Conservation (phyloP, 2,113 vertebrate genomes). For the Neodon shergylaensis region DNA sequence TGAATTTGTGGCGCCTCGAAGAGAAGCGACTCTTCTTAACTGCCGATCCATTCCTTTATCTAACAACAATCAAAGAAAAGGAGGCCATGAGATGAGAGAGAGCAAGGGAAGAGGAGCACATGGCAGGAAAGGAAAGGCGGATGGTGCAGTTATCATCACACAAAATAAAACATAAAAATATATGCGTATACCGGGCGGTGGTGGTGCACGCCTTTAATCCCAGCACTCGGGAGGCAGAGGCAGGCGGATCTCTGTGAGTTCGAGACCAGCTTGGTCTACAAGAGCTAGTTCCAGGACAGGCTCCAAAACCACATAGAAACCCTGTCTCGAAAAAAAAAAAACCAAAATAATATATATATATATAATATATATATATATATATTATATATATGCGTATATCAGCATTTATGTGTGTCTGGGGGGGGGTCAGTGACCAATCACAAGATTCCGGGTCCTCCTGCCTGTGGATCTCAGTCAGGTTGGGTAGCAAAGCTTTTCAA, state of each 20-base stretch:
- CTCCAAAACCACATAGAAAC: too few relatives aligned
- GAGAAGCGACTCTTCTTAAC: background rate
- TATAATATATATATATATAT: too few relatives aligned
- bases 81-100: background rate
- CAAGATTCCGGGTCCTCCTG: background rate
- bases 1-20: background rate
- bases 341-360: too few relatives aligned
- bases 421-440: too few relatives aligned
- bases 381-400: background rate
- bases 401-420: background rate
- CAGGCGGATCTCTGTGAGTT: too few relatives aligned
- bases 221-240: too few relatives aligned
- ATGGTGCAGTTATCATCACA: background rate
- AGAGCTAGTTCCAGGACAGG: too few relatives aligned
- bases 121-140: background rate
- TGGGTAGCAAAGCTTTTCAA: background rate
- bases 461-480: too few relatives aligned
- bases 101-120: background rate
- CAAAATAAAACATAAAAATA: background rate
- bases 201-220: too few relatives aligned
- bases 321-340: too few relatives aligned
- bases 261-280: too few relatives aligned
- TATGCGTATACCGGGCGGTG: too few relatives aligned
- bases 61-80: background rate
- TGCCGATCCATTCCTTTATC: background rate